Evolutionary conservation across 2,113 vertebrate genomes (phyloP).

Genomic region (Tenrec ecaudatus): DNA sequence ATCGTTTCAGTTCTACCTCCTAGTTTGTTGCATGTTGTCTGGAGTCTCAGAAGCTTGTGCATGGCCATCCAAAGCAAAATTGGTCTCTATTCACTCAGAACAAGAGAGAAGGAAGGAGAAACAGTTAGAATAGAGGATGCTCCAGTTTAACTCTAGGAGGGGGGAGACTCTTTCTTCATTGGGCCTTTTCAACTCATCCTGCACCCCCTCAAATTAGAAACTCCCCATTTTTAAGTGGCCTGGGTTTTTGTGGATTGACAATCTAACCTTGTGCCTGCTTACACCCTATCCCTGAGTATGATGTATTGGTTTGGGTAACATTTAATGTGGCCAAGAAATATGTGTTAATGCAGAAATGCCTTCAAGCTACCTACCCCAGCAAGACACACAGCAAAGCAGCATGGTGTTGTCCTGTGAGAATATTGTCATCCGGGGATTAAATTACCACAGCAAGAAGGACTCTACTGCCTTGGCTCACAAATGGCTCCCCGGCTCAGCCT

Average conservation of each 20-base stretch:
- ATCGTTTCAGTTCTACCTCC: too few relatives aligned
- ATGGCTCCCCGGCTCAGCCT: neutral
- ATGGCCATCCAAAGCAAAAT: too few relatives aligned
- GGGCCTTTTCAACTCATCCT: neutral
- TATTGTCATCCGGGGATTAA: conserved; percentile 16
- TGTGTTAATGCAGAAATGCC: neutral
- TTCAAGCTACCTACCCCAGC: neutral
- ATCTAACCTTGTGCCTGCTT: neutral
- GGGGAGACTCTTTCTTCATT: neutral
- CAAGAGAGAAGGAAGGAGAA: too few relatives aligned
- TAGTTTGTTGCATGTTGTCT: too few relatives aligned
- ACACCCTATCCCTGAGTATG: neutral
- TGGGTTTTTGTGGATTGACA: conserved; percentile 15
- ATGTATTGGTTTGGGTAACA: neutral
- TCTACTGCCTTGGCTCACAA: neutral
- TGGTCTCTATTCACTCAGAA: too few relatives aligned
- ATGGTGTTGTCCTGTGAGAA: neutral
- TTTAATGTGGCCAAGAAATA: neutral
- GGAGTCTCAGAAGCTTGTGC: too few relatives aligned
- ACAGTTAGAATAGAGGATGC: too few relatives aligned
- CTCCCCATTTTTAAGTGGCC: neutral
- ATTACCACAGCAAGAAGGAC: neutral
- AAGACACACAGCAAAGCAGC: neutral
- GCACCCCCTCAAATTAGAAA: neutral
- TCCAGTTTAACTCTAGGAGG: neutral